Evolutionary conservation across 1,140 invertebrate species (phyloP).

Genomic region (Habropoda laboriosa): DNA sequence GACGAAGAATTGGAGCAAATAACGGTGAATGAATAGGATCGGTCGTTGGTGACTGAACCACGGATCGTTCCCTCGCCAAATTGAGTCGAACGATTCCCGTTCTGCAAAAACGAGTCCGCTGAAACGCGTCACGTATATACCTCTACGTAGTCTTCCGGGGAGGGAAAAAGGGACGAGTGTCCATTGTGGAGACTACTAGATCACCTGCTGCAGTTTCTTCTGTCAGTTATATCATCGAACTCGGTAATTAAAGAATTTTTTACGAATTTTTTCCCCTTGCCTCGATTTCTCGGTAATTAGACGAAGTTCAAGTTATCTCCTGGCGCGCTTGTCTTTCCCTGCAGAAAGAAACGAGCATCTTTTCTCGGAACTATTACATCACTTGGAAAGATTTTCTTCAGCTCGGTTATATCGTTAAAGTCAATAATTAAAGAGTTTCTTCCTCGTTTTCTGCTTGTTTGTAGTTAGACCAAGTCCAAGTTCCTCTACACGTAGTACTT

Average conservation of each 20-base stretch:
- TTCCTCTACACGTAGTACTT: too few species aligned
- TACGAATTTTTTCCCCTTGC: background rate
- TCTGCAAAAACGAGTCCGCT: background rate
- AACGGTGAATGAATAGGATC: conserved; percentile 29
- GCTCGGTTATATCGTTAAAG: too few species aligned
- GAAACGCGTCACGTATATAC: background rate
- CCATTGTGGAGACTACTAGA: background rate
- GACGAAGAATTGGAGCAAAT: conserved; percentile 20
- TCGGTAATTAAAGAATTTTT: background rate
- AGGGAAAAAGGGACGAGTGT: background rate
- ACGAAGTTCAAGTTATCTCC: too few species aligned
- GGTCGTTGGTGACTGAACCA: background rate
- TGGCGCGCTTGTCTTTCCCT: too few species aligned
- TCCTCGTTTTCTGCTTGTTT: too few species aligned
- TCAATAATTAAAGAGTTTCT: too few species aligned
- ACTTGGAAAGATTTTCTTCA: too few species aligned
- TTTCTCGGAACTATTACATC: too few species aligned
- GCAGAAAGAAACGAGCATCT: too few species aligned
- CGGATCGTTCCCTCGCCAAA: conserved; percentile 33
- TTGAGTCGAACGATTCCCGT: conserved; percentile 33
- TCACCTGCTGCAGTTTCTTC: too few species aligned
- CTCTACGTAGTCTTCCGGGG: background rate
- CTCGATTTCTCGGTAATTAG: background rate
- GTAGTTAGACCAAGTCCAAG: too few species aligned
- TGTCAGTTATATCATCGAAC: background rate